Evolutionary conservation across 2,888 invertebrate species (phyloP).

Genomic region (Chymomyza procnemis): DNA sequence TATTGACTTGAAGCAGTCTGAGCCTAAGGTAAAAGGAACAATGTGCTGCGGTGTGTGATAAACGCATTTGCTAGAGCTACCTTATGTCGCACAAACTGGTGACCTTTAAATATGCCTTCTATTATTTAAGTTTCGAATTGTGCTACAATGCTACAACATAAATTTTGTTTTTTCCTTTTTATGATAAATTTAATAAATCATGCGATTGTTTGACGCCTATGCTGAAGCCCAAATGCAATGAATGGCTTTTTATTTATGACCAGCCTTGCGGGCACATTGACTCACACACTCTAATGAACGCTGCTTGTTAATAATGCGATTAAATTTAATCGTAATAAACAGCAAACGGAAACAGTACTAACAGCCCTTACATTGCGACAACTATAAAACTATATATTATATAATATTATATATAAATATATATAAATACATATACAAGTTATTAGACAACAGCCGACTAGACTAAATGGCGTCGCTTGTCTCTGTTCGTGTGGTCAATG

Average conservation of each 20-base stretch:
- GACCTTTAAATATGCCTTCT: conserved; percentile 53
- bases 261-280: neutral
- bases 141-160: neutral
- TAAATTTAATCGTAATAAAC: conserved; percentile 25
- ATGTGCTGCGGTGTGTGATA: conserved; percentile 64
- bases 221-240: conserved; percentile 48
- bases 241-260: conserved; percentile 59
- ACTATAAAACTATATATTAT: neutral
- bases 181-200: conserved; percentile 65
- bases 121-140: neutral
- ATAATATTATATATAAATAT: neutral
- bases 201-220: conserved; percentile 30
- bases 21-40: conserved; percentile 58
- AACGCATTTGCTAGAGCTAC: conserved; percentile 44
- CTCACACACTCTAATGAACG: conserved; percentile 49
- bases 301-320: conserved; percentile 65
- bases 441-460: neutral
- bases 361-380: neutral
- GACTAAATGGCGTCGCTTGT: neutral
- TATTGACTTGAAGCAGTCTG: neutral
- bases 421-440: neutral
- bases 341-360: neutral
- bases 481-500: neutral
- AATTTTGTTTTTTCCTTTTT: too few relatives aligned
- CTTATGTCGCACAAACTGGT: too few relatives aligned